Evolutionary conservation across 2,797 vertebrate species (phyloP), one percentile per base, ranked within the genome.

Genomic region (Phataginus tetradactyla): DNA sequence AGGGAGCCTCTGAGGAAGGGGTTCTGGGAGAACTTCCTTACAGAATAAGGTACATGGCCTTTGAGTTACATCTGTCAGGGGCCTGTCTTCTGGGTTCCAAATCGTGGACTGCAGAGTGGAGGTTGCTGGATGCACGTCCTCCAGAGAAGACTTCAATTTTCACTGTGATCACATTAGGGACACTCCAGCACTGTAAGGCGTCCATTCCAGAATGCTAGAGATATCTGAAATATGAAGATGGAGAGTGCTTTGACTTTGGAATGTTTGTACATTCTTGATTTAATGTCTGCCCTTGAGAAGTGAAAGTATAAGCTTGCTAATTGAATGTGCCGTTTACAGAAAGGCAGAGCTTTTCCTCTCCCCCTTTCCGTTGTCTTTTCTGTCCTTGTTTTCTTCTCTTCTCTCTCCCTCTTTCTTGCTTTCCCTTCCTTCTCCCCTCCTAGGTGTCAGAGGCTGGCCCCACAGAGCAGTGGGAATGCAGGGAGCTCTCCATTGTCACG

Each of bases 181-280:
- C 34, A 8, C n/a, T 71, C 66, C 32, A 27, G 55, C 63, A 84
- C 32, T 89, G 45, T 51, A 83, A 66, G 72, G 34, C 64, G 32
- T 74, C 29, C 59, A 37, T 51, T 80, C 72, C 86, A 57, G 83
- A 97, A 96, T 90, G 86, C 79, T 61, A 14, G 63, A 77, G 57
- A 55, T 85, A 72, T 57, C 96, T 86, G 77, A 95, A 72, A 15
- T 84, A 51, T n/a, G 92, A 78, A 80, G 80, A 37, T 51, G 7
- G 42, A 71, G 90, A 32, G 92, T 68, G 61, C 90, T 97, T 95
- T 68, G 85, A 84, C 68, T 92, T 55, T 18, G 80, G 68, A 94
- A 61, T 96, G 90, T 94, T 95, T 95, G 57, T 29, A 27, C 90
- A 66, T 95, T 94, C 92, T 94, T 93, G 75, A 61, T 69, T 49